Percentiles rank a stretch among this genome's conserved stretches.
phyloP scores from a whole-genome alignment of 2,797 vertebrate genomes.

The Sylvia borin region DNA sequence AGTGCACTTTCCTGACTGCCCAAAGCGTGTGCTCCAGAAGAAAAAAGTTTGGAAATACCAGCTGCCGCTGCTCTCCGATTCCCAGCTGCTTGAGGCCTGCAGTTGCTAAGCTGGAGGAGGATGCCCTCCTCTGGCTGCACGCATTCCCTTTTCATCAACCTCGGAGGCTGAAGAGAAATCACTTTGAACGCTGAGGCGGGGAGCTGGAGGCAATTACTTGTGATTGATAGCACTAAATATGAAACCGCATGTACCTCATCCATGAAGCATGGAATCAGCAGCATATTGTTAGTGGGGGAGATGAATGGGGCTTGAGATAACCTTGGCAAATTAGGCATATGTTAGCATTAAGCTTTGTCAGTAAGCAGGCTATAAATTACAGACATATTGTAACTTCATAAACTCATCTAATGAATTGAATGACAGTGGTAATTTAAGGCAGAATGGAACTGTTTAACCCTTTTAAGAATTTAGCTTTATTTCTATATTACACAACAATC shows the following conservation, averaged over 20 bases:
- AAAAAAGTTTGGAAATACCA: background rate
- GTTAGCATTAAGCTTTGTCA: conserved; percentile 80
- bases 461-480: conserved; percentile 69
- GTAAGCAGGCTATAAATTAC: conserved; percentile 82
- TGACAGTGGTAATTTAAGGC: conserved; percentile 72
- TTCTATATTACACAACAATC: conserved; percentile 48
- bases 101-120: conserved; percentile 62
- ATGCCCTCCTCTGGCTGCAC: conserved; percentile 72
- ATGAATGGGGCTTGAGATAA: conserved; percentile 83
- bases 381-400: conserved; percentile 78
- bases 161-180: conserved; percentile 65
- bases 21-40: background rate
- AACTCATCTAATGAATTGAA: conserved; percentile 80
- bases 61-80: background rate
- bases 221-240: conserved; percentile 84
- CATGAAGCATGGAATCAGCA: conserved; percentile 73
- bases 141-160: conserved; percentile 43
- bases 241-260: conserved; percentile 77
- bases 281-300: conserved; percentile 77
- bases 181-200: conserved; percentile 75
- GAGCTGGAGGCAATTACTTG: conserved; percentile 80
- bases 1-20: background rate
- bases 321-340: conserved; percentile 81
- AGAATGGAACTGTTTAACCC: conserved; percentile 71
- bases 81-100: background rate